Base-by-base conservation (phyloP, 1,140 invertebrate species). In the Leptinotarsa defecta region DNA sequence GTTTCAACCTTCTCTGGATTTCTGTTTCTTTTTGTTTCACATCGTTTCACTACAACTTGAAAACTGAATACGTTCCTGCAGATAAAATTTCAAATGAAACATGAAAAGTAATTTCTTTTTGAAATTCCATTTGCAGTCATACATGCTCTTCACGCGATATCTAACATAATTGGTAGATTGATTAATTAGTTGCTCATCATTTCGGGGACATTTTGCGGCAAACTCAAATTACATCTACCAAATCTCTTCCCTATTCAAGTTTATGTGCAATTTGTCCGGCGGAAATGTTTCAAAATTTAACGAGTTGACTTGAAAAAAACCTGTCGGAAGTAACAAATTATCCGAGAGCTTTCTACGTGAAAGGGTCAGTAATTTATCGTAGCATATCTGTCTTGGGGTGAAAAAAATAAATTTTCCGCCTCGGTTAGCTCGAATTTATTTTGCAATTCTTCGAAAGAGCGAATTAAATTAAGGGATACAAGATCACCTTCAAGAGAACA, bases 311-410 rank as follows among this genome's bases (percentile, higher is more conserved):
- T 57, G 52, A 65, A 65, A 65, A 24, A 65, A 65, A 65, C 64
- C 64, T 24, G 64, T 34, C 64, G 64, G 64, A 65, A 65, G 64
- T 65, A 24, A 65, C 64, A 65, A 65, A 65, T 65, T 65, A 65
- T 22, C 13, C 64, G 17, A 34, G 20, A 65, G 27, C 64, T 19
- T 20, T 22, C 27, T 65, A 22, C 27, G 64, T 34, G 64, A 34
- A 34, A 22, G 64, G 64, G 64, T 27, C 64, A 65, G 64, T 65
- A 65, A 65, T 65, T 65, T 24, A 65, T 65, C 20, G 64, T 65
- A 15, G 64, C 64, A 34, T 65, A 65, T 65, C 64, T 65, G n/a
- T 65, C 64, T 65, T 22, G 64, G 27, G 27, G 17, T 65, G 20
- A 20, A 22, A 65, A 65, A 65, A 65, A 65, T 65, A 65, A 65